A percentile compares a stretch with the other conserved stretches of the same genome.
Evolutionary conservation across 2,113 vertebrate species (phyloP).

Genomic region (Bubo scandiacus): DNA sequence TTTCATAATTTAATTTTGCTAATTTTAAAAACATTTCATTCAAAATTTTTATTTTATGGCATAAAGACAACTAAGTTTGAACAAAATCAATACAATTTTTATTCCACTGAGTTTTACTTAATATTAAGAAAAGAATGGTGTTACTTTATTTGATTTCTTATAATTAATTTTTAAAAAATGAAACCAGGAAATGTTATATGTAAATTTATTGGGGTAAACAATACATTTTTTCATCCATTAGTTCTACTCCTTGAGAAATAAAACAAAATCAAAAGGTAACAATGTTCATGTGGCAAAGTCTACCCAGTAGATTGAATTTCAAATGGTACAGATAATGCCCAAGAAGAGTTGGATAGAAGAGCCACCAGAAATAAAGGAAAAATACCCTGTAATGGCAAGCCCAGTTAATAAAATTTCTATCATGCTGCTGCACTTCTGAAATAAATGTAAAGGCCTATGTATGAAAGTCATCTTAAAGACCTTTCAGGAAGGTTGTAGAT

Average conservation of each 20-base stretch:
- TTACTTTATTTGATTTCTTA: neutral
- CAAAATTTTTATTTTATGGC: slow-evolving; percentile 39
- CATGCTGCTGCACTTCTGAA: neutral
- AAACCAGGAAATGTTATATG: neutral
- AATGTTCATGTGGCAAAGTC: neutral
- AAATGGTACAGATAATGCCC: neutral
- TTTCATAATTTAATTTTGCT: slow-evolving; percentile 57
- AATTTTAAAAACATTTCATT: slow-evolving; percentile 59
- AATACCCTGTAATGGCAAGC: neutral
- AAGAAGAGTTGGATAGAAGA: neutral
- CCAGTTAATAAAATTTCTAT: neutral
- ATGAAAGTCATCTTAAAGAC: neutral
- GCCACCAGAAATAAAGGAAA: neutral
- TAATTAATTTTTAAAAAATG: neutral
- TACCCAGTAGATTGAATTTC: neutral
- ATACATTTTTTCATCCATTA: neutral
- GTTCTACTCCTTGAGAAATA: slow-evolving; percentile 7
- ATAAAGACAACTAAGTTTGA: slow-evolving; percentile 14
- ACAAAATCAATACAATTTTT: slow-evolving; percentile 19
- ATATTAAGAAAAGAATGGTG: neutral
- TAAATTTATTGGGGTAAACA: neutral
- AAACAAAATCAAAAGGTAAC: slow-evolving; percentile 18
- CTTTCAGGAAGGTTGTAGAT: neutral
- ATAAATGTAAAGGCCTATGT: neutral
- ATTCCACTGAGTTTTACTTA: slow-evolving; percentile 1